Conservation (phyloP, 2,888 invertebrate genomes). For the Sceliomorpha sp. region DNA sequence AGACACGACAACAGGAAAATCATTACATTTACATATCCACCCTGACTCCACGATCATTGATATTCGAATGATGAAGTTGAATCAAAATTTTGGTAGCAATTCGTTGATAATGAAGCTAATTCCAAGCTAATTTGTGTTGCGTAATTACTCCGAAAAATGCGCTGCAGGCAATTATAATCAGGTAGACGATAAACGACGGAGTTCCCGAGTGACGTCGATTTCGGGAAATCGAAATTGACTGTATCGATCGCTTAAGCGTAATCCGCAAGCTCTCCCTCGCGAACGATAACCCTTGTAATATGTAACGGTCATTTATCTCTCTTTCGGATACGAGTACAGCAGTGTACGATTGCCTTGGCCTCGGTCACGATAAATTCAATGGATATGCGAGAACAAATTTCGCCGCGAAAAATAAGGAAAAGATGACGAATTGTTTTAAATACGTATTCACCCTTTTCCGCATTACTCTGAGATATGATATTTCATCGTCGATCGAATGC, state of each 20-base stretch:
- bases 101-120: slow-evolving; percentile 46
- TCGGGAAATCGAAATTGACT: slow-evolving; percentile 44
- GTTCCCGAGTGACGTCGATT: slow-evolving; percentile 33
- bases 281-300: slow-evolving; percentile 71
- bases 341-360: slow-evolving; percentile 34
- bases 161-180: slow-evolving; percentile 36
- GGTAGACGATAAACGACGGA: slow-evolving; percentile 19
- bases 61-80: slow-evolving; percentile 38
- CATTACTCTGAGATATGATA: too few relatives aligned
- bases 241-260: slow-evolving; percentile 71
- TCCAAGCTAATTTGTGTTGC: slow-evolving; percentile 43
- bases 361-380: slow-evolving; percentile 37
- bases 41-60: slow-evolving; percentile 23
- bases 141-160: slow-evolving; percentile 49
- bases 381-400: slow-evolving; percentile 14
- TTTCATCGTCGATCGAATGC: too few relatives aligned
- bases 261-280: slow-evolving; percentile 65
- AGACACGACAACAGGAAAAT: too few relatives aligned
- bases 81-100: slow-evolving; percentile 22
- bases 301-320: slow-evolving; percentile 77
- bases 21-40: slow-evolving; percentile 33
- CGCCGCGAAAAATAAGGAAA: too few relatives aligned
- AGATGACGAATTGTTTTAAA: too few relatives aligned
- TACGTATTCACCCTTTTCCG: too few relatives aligned
- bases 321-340: slow-evolving; percentile 63